phyloP scores from a whole-genome alignment of 1,140 invertebrate species.

The Camponotus pennsylvanicus region DNA sequence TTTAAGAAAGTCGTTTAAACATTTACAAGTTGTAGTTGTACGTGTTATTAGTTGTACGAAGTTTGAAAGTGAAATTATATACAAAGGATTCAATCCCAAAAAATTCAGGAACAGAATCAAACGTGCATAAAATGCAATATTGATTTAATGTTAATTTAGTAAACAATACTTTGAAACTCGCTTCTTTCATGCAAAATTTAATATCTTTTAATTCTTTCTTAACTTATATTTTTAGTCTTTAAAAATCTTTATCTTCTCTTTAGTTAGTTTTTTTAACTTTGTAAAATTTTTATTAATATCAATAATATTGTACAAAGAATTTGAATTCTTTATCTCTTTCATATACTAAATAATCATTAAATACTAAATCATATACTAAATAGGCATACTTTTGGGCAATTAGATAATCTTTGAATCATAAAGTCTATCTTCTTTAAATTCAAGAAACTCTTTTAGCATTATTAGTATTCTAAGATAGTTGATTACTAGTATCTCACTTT shows the following conservation, averaged over 20 bases:
- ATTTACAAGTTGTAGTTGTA: background rate
- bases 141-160: background rate
- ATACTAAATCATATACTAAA: no score
- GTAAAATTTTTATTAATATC: background rate
- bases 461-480: no score
- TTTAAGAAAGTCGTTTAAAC: slow-evolving; percentile 50
- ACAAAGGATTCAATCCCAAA: background rate
- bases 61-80: slow-evolving; percentile 53
- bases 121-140: background rate
- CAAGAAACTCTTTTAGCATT: background rate
- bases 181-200: background rate
- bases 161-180: background rate
- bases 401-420: background rate
- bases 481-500: no score
- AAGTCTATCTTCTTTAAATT: background rate
- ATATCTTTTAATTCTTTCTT: background rate
- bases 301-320: background rate
- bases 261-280: background rate
- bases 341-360: background rate
- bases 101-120: background rate
- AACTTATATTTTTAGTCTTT: background rate
- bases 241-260: background rate
- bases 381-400: background rate
- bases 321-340: background rate
- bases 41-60: background rate